Conservation (phyloP, 2,113 vertebrate species). For the Chlorocebus sabaeus region DNA sequence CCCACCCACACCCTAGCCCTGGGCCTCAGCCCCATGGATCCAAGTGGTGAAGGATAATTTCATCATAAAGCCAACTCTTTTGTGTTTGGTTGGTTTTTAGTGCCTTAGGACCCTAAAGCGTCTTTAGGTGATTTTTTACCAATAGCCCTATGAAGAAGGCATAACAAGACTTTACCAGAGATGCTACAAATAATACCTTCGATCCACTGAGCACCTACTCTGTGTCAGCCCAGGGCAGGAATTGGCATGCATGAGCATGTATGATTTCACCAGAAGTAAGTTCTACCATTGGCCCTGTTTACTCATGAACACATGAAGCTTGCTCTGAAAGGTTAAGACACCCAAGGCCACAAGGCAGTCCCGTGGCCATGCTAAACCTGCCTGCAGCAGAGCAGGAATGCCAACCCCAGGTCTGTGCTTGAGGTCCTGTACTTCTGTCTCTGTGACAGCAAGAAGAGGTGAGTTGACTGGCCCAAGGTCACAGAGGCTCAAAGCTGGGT, state of each 20-base stretch:
- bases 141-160: background rate
- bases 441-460: too few species aligned
- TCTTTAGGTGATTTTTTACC: background rate
- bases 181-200: background rate
- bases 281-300: background rate
- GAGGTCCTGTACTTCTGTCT: background rate
- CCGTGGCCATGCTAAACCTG: background rate
- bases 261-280: too few species aligned
- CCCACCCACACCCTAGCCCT: accelerated
- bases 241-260: accelerated
- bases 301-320: background rate
- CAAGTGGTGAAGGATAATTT: too few species aligned
- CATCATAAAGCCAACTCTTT: background rate
- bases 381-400: background rate
- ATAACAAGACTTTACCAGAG: background rate
- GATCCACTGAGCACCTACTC: background rate
- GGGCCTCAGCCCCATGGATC: background rate
- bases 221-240: background rate
- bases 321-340: background rate
- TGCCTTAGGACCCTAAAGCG: background rate
- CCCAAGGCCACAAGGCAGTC: background rate
- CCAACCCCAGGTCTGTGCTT: background rate
- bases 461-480: background rate
- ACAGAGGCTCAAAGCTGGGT: background rate
- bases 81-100: background rate